A percentile compares a stretch with the other conserved stretches of the same genome.
Conservation (phyloP, 2,797 vertebrate species). For the Epinephelus awoara region DNA sequence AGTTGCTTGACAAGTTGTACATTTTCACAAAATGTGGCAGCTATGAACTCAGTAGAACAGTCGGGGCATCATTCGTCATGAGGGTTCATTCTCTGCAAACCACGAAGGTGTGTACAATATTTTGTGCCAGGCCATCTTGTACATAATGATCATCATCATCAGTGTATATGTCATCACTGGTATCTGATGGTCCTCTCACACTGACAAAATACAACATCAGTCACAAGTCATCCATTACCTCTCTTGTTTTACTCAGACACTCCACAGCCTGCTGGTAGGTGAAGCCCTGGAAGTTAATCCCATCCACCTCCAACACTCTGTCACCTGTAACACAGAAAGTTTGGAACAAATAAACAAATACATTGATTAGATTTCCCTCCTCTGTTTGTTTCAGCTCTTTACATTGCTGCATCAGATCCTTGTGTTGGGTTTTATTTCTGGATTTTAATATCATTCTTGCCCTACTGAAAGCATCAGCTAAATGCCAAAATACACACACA, state of each 20-base stretch:
- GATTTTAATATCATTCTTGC: too few relatives aligned
- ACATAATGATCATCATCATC: not conserved
- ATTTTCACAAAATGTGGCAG: too few relatives aligned
- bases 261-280: slow-evolving; percentile 91
- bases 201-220: not conserved
- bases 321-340: slow-evolving; percentile 82
- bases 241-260: slow-evolving; percentile 86
- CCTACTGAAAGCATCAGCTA: not conserved
- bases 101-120: not conserved
- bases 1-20: too few relatives aligned
- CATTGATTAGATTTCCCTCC: too few relatives aligned
- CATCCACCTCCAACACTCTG: slow-evolving; percentile 88
- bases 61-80: not conserved
- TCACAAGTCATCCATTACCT: slow-evolving; percentile 78
- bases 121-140: not conserved
- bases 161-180: not conserved
- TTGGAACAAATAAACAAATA: not conserved
- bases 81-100: not conserved
- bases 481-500: not conserved
- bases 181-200: not conserved
- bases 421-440: too few relatives aligned
- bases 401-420: too few relatives aligned
- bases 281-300: slow-evolving; percentile 84
- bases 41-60: too few relatives aligned
- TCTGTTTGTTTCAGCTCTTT: too few relatives aligned